Evolutionary conservation across 2,888 invertebrate genomes (phyloP).

Genomic region (Erebia aethiops): DNA sequence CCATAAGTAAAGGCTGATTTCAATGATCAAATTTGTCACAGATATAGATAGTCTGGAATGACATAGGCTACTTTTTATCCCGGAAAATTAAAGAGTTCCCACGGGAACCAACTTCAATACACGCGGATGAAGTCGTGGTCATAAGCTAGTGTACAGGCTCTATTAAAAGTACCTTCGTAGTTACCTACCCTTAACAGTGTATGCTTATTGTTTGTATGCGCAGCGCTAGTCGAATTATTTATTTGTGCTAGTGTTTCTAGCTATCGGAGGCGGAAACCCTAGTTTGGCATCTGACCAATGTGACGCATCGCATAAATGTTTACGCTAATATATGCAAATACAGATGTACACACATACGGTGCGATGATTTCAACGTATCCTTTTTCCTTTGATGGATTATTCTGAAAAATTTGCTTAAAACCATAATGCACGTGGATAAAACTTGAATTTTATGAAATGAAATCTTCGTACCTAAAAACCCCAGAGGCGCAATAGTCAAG

Average conservation of each 20-base stretch:
- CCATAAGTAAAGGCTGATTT: no score
- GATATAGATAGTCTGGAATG: no score
- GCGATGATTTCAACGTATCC: conserved; percentile 16
- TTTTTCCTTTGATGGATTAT: neutral
- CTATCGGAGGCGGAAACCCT: conserved; percentile 43
- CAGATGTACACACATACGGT: conserved; percentile 24
- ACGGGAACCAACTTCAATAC: no score
- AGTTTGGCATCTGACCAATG: conserved; percentile 43
- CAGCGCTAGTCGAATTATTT: conserved; percentile 36
- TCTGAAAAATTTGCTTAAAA: neutral
- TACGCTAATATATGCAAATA: conserved; percentile 41
- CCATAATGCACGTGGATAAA: no score
- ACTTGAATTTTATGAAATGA: no score
- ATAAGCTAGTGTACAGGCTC: neutral
- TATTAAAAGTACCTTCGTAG: neutral
- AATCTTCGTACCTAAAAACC: no score
- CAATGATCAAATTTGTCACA: no score
- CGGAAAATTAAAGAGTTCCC: no score
- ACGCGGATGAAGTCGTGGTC: no score
- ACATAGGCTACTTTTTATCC: no score
- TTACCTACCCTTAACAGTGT: neutral
- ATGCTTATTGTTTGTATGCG: conserved; percentile 18
- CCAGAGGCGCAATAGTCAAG: no score
- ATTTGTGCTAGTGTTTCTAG: conserved; percentile 41
- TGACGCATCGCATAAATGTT: conserved; percentile 40